Evolutionary conservation across 2,113 vertebrate genomes (phyloP).

Genomic region (Gorsachius goisagi): DNA sequence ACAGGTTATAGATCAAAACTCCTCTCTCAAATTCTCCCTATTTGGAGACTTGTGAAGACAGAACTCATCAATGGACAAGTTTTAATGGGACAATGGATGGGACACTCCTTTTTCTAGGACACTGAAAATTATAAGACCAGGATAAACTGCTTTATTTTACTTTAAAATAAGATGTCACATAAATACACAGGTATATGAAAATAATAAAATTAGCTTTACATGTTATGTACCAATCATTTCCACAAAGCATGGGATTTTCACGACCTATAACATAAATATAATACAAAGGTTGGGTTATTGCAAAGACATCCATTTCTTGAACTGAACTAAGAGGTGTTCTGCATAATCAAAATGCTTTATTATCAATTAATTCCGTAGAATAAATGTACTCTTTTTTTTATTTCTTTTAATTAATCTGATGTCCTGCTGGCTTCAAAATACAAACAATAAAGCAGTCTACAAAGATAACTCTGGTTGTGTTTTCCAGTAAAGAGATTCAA

Average conservation of each 20-base stretch:
- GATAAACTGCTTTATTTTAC: not conserved
- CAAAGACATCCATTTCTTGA: not conserved
- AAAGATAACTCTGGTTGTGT: not conserved
- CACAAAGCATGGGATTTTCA: not conserved
- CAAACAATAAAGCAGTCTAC: not conserved
- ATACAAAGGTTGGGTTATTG: accelerated
- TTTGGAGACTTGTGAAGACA: not conserved
- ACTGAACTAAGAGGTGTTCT: not conserved
- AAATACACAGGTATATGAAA: not conserved
- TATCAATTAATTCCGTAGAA: constrained; percentile 31
- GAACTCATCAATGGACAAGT: accelerated
- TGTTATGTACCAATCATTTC: not conserved
- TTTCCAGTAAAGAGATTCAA: not conserved
- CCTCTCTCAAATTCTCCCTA: not conserved
- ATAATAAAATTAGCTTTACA: not conserved
- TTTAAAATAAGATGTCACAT: not conserved
- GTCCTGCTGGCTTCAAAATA: constrained; percentile 36
- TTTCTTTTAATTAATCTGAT: constrained; percentile 56
- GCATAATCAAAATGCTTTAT: constrained; percentile 29
- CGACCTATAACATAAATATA: not conserved
- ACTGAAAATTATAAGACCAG: accelerated
- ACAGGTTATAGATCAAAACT: not conserved
- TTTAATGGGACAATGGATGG: not conserved
- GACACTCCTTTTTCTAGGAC: not conserved
- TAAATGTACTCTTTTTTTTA: not conserved